Evolutionary conservation across 2,888 invertebrate genomes (phyloP).

Genomic region (Drosophila anomalipes): DNA sequence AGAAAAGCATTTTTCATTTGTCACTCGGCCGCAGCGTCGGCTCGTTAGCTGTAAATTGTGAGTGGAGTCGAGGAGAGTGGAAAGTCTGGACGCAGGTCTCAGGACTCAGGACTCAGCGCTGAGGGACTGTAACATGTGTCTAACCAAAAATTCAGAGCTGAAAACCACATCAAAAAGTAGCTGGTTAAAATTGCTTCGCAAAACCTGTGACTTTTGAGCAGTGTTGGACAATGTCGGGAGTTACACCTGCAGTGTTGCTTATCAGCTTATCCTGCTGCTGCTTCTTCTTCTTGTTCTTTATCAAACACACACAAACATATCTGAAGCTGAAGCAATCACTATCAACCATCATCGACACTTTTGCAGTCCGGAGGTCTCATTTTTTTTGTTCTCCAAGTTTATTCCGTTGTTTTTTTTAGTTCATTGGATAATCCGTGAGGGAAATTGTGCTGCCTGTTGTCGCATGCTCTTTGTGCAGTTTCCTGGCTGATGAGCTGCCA

Average conservation of each 20-base stretch:
- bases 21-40: slow-evolving; percentile 60
- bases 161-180: slow-evolving; percentile 61
- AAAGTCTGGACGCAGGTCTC: not conserved
- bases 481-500: slow-evolving; percentile 59
- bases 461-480: slow-evolving; percentile 61
- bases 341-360: slow-evolving; percentile 72
- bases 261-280: not conserved
- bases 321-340: slow-evolving; percentile 51
- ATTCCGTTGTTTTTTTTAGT: slow-evolving; percentile 7
- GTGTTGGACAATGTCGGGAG: slow-evolving; percentile 14
- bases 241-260: slow-evolving; percentile 6
- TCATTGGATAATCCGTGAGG: slow-evolving; percentile 48
- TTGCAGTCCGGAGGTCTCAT: slow-evolving; percentile 23
- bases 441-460: slow-evolving; percentile 60
- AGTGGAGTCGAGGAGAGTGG: not conserved
- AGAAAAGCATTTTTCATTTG: slow-evolving; percentile 80
- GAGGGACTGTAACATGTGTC: slow-evolving; percentile 5
- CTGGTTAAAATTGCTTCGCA: slow-evolving; percentile 10
- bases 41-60: slow-evolving; percentile 38
- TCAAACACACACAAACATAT: slow-evolving; percentile 30
- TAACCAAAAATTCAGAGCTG: not conserved
- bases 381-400: slow-evolving; percentile 16
- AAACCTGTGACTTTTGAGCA: slow-evolving; percentile 21
- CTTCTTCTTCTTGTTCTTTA: slow-evolving; percentile 5
- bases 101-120: not conserved